Evolutionary conservation across 1,140 invertebrate species (phyloP), one percentile per base, ranked within the genome.

Genomic region (Cecropterus lyciades): DNA sequence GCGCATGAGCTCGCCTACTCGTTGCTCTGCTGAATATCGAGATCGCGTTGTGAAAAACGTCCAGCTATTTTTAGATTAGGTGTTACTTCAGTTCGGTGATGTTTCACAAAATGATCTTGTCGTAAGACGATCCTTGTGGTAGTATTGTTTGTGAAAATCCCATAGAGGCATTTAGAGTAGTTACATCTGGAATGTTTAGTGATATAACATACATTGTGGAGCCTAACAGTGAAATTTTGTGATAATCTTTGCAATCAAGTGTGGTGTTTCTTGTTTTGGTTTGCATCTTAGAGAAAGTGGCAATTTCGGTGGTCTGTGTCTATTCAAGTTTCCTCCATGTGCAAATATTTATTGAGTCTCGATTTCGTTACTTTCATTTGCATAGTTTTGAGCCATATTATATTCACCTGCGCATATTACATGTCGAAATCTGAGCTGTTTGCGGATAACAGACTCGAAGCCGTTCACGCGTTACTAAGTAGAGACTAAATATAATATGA

Each of bases 1-100:
- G 80, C 74, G 69, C 77, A 70, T 78, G 70, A 77, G 70, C 67
- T 73, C 69, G 72, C 68, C 60, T 69, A 69, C 66, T 81, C 72
- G 71, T 84, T 81, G 75, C 68, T 78, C 75, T 79, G 73, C 76
- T 82, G 73, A 77, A 82, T 83, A 83, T 81, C 70, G 75, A 81
- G 75, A 82, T 80, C 71, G 80, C 69, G 73, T 81, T 77, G 84
- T 82, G 78, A 83, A 80, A 87, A 83, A 78, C 63, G 65, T 68
- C 62, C 52, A 69, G 60, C 67, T 83, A 82, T 82, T 84, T 84
- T 75, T 86, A 86, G 73, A 77, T 70, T 70, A 63, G 69, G 24
- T 70, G 57, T 80, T 75, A 73, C 67, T 67, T 75, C 67, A 67
- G 68, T 69, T 70, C 63, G 48, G 67, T 78, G 72, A 66, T 77